Base-by-base conservation (phyloP, 2,888 invertebrate genomes). In the Phortica okadai region DNA sequence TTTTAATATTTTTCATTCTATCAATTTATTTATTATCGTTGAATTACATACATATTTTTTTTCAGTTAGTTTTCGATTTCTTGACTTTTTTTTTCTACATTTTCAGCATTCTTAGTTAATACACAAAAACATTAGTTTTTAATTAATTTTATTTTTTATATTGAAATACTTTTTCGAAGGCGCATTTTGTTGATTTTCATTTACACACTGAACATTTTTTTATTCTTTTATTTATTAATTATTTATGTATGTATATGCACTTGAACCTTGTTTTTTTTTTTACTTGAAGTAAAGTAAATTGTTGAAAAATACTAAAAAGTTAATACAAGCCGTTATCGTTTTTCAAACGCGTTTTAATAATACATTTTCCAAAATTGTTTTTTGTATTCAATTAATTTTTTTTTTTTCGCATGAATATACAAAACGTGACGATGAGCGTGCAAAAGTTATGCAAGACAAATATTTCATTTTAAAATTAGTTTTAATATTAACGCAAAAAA, bases 221-320 rank as follows among this genome's bases (percentile, higher is more conserved):
- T 70, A 44, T 81, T 64, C 69, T 72, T 79, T 77, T 79, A 64
- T 64, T 76, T 79, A 75, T 74, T 78, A n/a, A 79, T 79, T 76
- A 75, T 73, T 79, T 76, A 74, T 54, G 41, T 41, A 75, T 81
- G 78, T 77, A 76, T 76, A 76, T 64, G 75, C 76, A 69, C 45
- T 73, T 33, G 33, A 33, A 33, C 33, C 33, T 33, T 33, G 21
- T 21, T 21, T 21, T 21, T 21, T 21, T 33, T 33, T 33, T 33
- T 33, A 33, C 33, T 33, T 33, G 33, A 58, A 11, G 21, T 62
- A 21, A 62, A 72, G 54, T 33, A 25, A 72, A 33, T 56, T 25
- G 54, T 72, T 54, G 14, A 54, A 41, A 74, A 59, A 44, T 62
- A 74, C 45, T 62, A 42, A 74, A 33, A 25, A 59, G 6, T 62